Evolutionary conservation across 1,140 invertebrate species (phyloP).

Genomic region (Metaphire vulgaris): DNA sequence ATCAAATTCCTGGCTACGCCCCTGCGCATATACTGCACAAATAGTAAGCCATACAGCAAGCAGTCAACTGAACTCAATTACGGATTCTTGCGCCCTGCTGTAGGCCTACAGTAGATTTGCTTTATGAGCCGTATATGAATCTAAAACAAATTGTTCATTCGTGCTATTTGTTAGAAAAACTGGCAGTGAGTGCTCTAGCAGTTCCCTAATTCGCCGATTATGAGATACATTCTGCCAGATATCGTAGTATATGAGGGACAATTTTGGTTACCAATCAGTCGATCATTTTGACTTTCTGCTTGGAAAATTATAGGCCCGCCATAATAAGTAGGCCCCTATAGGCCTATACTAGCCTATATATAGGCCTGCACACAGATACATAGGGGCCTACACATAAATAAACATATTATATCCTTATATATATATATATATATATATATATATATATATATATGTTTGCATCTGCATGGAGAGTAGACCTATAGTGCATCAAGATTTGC

Average conservation of each 20-base stretch:
- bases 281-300: neutral
- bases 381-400: neutral
- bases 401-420: no score
- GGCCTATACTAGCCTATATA: neutral
- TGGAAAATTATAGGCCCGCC: neutral
- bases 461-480: neutral
- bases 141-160: no score
- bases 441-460: neutral
- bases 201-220: no score
- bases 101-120: no score
- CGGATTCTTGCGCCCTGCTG: no score
- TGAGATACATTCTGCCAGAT: conserved; percentile 1
- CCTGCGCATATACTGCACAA: no score
- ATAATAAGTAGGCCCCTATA: neutral
- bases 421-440: conserved; percentile 6
- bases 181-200: no score
- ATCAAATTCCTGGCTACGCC: no score
- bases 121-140: no score
- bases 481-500: neutral
- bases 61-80: no score
- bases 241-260: neutral
- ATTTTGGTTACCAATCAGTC: neutral
- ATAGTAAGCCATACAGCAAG: no score
- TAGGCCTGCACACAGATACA: neutral
- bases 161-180: no score